These are phyloP conservation scores for Halesus radiatus DNA, from an alignment of 1,140 invertebrate species.

Conservation along the genomic window DNA sequence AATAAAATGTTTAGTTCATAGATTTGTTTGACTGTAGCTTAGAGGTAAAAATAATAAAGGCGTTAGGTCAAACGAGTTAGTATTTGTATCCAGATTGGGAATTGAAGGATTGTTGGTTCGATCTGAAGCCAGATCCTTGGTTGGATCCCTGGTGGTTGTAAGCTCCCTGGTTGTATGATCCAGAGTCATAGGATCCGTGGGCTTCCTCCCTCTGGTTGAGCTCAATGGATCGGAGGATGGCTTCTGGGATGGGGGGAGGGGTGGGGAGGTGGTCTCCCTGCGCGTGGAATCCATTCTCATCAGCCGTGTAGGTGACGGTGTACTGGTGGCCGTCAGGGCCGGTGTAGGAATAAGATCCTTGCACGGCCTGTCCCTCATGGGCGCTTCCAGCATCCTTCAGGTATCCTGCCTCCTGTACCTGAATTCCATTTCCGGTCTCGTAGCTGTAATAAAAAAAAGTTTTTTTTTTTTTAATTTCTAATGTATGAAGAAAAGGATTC, in stretches of 20 bases:
- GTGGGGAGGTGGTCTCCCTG: constrained; percentile 82
- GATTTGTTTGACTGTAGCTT: no score
- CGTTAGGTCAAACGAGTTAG: not conserved
- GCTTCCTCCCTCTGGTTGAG: constrained; percentile 56
- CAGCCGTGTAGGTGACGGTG: constrained; percentile 81
- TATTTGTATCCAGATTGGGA: constrained; percentile 32
- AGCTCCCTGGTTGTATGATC: no score
- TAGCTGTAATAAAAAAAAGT: no score
- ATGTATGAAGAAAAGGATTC: no score
- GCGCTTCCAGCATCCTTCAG: constrained; percentile 70
- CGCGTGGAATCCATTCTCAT: constrained; percentile 84
- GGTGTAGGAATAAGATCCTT: constrained; percentile 81
- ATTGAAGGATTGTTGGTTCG: constrained; percentile 12
- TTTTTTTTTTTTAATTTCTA: no score
- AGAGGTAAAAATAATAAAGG: no score
- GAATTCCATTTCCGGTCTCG: no score
- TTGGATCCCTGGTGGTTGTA: no score
- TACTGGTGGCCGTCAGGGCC: constrained; percentile 80
- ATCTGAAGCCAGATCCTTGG: no score
- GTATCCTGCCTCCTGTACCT: constrained; percentile 64
- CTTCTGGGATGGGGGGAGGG: constrained; percentile 79
- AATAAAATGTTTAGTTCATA: no score
- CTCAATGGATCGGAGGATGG: constrained; percentile 64
- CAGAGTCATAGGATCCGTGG: not conserved
- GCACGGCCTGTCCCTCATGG: constrained; percentile 72